Percentiles rank a stretch among this genome's conserved stretches.
Evolutionary conservation across 2,797 vertebrate genomes (phyloP).

Genomic region (Adrianichthys oophorus): DNA sequence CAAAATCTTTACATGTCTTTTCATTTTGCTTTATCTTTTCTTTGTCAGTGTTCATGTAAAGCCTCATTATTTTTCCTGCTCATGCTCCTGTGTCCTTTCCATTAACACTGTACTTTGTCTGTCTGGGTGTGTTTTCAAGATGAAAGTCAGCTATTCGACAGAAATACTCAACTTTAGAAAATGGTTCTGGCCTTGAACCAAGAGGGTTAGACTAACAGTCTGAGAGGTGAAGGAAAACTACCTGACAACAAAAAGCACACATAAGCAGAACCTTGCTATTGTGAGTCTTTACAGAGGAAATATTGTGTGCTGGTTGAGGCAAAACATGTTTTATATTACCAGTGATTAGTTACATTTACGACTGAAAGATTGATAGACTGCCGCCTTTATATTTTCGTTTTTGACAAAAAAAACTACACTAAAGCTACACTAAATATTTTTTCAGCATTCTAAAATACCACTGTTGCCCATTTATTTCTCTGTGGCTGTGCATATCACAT

Average conservation of each 20-base stretch:
- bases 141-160: conserved; percentile 57
- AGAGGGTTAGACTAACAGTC: conserved; percentile 59
- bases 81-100: conserved; percentile 4
- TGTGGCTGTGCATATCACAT: conserved; percentile 15
- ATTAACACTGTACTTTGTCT: conserved; percentile 6
- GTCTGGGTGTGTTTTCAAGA: conserved; percentile 18
- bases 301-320: conserved; percentile 19
- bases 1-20: conserved; percentile 20
- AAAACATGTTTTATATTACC: conserved; percentile 57
- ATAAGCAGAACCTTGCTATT: not conserved
- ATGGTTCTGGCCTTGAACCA: conserved; percentile 41
- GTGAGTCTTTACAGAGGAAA: conserved; percentile 38
- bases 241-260: conserved; percentile 42
- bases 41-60: conserved; percentile 6
- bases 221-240: conserved; percentile 21
- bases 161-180: conserved; percentile 63
- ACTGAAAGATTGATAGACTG: conserved; percentile 57
- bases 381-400: conserved; percentile 30
- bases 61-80: conserved; percentile 4
- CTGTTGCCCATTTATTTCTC: conserved; percentile 31
- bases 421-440: too few species aligned
- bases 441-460: conserved; percentile 34
- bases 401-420: conserved; percentile 37
- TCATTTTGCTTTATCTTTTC: conserved; percentile 1
- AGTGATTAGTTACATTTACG: conserved; percentile 60